phyloP scores from a whole-genome alignment of 2,888 invertebrate genomes.

The Drosophila fungiperda region DNA sequence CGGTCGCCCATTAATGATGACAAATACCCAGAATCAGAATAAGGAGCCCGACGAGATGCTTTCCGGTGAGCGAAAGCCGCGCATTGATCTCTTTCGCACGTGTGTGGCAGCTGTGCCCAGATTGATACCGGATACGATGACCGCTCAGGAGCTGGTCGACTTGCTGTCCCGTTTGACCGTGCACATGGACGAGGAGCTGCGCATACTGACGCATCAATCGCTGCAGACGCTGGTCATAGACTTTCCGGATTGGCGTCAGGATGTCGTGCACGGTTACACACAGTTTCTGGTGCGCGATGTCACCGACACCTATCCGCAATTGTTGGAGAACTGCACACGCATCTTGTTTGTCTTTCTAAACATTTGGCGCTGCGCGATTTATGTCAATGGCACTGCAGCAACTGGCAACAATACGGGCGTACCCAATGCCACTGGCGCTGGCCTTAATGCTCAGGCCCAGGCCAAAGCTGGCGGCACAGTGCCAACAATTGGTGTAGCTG shows the following conservation, averaged over 20 bases:
- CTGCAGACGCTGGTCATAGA: conserved; percentile 97
- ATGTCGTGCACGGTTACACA: conserved; percentile 96
- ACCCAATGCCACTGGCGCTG: conserved; percentile 31
- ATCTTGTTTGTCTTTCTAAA: conserved; percentile 96
- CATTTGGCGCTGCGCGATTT: conserved; percentile 95
- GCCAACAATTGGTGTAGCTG: conserved; percentile 42
- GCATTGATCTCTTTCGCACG: conserved; percentile 98
- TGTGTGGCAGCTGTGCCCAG: conserved; percentile 99
- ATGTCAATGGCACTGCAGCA: conserved; percentile 67
- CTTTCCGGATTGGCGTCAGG: conserved; percentile 98
- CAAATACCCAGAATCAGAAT: conserved; percentile 97
- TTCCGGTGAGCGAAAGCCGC: conserved; percentile 97
- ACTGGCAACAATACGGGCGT: conserved; percentile 40
- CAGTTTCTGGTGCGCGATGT: conserved; percentile 98
- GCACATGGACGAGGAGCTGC: conserved; percentile 99
- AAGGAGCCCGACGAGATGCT: conserved; percentile 97
- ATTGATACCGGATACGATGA: conserved; percentile 98
- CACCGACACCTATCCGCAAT: conserved; percentile 85
- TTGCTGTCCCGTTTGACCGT: conserved; percentile 96
- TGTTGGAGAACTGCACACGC: conserved; percentile 96
- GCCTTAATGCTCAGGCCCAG: conserved; percentile 21
- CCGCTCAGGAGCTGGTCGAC: conserved; percentile 96
- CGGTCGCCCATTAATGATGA: conserved; percentile 98
- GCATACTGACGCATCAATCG: conserved; percentile 96
- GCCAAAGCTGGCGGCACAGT: conserved; percentile 33